A percentile compares a stretch with the other conserved stretches of the same genome.
Evolutionary conservation across 2,888 invertebrate species (phyloP).

Genomic region (Ormyrus thymus): DNA sequence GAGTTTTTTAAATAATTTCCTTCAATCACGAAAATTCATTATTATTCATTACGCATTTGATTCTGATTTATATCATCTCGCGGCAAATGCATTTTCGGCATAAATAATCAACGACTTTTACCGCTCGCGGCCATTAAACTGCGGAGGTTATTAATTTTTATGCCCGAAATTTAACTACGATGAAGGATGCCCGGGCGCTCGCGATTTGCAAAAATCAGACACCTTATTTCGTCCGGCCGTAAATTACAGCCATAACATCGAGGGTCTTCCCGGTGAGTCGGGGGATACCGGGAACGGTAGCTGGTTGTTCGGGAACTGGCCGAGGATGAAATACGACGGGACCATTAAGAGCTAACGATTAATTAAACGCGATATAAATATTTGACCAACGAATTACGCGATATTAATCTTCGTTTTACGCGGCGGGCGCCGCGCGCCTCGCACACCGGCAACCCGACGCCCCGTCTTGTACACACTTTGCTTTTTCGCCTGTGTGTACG

Average conservation of each 20-base stretch:
- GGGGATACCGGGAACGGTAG: constrained; percentile 39
- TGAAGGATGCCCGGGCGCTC: neutral
- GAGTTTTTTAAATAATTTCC: too few relatives aligned
- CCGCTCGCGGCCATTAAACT: neutral
- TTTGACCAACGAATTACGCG: constrained; percentile 70
- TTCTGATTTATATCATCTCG: too few relatives aligned
- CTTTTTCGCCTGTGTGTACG: too few relatives aligned
- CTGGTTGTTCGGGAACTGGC: constrained; percentile 47
- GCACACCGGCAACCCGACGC: neutral
- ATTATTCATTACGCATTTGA: too few relatives aligned
- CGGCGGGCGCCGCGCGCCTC: constrained; percentile 48
- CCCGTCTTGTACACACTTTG: neutral
- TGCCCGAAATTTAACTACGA: neutral
- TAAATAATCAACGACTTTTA: constrained; percentile 4
- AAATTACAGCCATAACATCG: constrained; percentile 63
- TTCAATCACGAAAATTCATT: too few relatives aligned
- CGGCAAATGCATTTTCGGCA: neutral
- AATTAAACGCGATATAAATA: constrained; percentile 72
- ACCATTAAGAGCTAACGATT: constrained; percentile 72
- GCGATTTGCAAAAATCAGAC: constrained; percentile 50
- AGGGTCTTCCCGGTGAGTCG: constrained; percentile 33
- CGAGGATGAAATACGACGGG: constrained; percentile 66
- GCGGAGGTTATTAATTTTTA: neutral
- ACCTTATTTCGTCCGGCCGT: constrained; percentile 57
- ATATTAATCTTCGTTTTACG: constrained; percentile 71